Conservation (phyloP, 2,888 invertebrate species). For the Piscicola geometra region DNA sequence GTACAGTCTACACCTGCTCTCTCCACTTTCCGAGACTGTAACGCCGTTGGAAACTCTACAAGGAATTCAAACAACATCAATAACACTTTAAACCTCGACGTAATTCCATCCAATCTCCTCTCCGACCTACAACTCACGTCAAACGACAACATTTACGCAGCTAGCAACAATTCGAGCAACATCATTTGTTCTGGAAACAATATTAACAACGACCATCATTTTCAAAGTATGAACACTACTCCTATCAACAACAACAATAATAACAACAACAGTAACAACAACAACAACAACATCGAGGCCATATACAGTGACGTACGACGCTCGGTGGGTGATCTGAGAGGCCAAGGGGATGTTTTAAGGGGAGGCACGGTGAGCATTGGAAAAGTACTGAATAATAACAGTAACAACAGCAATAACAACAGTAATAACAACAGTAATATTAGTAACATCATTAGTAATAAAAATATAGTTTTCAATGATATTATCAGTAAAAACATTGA, state of each 20-base stretch:
- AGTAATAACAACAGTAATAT: neutral
- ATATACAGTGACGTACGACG: neutral
- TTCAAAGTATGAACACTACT: neutral
- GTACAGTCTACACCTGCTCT: slow-evolving; percentile 2
- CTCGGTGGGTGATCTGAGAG: slow-evolving; percentile 4
- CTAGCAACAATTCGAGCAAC: neutral
- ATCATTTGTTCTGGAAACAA: neutral
- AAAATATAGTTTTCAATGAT: neutral
- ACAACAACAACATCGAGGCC: slow-evolving; percentile 3
- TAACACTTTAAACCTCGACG: slow-evolving; percentile 2
- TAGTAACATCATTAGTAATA: neutral
- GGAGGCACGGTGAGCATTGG: neutral
- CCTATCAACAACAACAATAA: slow-evolving; percentile 3
- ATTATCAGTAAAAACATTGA: neutral
- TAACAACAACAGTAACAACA: too few relatives aligned
- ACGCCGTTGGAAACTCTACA: too few relatives aligned
- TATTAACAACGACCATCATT: neutral
- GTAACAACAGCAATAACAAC: slow-evolving; percentile 8
- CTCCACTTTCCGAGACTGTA: neutral
- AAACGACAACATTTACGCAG: neutral
- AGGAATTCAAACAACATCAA: neutral
- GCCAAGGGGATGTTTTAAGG: neutral
- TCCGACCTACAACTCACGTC: slow-evolving; percentile 1
- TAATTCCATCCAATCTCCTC: neutral
- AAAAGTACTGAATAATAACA: neutral